Evolutionary conservation across 2,113 vertebrate species (phyloP).

Genomic region (Merops nubicus): DNA sequence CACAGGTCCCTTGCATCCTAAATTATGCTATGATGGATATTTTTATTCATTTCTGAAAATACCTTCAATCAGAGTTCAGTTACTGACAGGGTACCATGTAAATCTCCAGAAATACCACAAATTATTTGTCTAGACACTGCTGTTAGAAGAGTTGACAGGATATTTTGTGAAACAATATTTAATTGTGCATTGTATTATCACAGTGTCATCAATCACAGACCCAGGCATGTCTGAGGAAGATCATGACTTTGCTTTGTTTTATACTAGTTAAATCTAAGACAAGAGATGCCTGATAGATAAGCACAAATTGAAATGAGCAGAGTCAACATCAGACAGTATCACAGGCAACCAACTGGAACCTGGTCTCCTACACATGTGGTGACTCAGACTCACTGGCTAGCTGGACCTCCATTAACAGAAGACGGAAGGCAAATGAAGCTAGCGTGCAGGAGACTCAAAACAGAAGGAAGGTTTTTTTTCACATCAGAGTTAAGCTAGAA

Average conservation of each 20-base stretch:
- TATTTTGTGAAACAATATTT: not conserved
- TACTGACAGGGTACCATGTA: not conserved
- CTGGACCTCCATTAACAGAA: not conserved
- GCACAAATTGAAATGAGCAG: constrained; percentile 11
- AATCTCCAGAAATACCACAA: not conserved
- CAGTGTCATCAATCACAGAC: not conserved
- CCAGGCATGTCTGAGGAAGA: not conserved
- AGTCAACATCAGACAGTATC: not conserved
- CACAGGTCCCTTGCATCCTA: not conserved
- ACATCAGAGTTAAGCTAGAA: not conserved
- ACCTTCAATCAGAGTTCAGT: not conserved
- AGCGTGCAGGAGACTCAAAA: not conserved
- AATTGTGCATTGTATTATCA: not conserved
- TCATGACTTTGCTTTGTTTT: constrained; percentile 4
- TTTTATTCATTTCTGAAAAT: not conserved
- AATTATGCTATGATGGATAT: not conserved
- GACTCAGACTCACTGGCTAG: not conserved
- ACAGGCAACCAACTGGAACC: not conserved
- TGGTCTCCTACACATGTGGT: not conserved
- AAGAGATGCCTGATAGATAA: not conserved
- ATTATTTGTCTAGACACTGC: constrained; percentile 8
- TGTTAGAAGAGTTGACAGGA: not conserved
- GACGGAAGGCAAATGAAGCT: not conserved
- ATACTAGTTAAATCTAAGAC: not conserved
- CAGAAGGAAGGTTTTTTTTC: not conserved